Evolutionary conservation across 2,888 invertebrate genomes (phyloP), one percentile per base, ranked within the genome.

Genomic region (Apodemia mormo): DNA sequence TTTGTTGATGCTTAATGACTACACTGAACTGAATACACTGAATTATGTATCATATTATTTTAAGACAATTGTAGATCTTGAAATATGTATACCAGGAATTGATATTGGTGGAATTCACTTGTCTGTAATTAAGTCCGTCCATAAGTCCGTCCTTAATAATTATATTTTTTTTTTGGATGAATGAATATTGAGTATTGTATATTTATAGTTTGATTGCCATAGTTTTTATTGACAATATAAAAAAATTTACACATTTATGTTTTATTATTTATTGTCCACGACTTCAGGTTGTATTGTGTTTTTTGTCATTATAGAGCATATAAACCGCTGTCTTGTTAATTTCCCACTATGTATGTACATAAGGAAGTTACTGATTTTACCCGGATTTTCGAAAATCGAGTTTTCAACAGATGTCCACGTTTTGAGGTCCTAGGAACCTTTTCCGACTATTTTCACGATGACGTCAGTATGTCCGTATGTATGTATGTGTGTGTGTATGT

Each of bases 191-290:
- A 29, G n/a, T 61, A 61, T 33, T 61, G 58, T 61, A 61, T 61
- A 61, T 61, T 61, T 61, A 61, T 61, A 61, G 58, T 61, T 61
- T 61, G 58, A 61, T 61, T 61, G 58, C 58, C 58, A 61, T 61
- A 61, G 58, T 33, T 29, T 61, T 61, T 61, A 61, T 61, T 33
- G 30, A 33, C 58, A 61, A 61, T 61, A 61, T 61, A 12, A 61
- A 58, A 61, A 61, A 7, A 61, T 61, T 56, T 61, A 65, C 66
- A 65, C 49, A 68, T 71, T 65, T 68, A 45, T 69, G 30, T 70
- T 52, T 52, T 68, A 58, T 65, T 70, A 14, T 49, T 14, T 49
- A 49, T 49, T 49, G 10, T 8, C 5, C 4, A 14, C 5, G 14
- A 49, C 49, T 49, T 45, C 9, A 4, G 4, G 5, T 5, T 3